Base-by-base conservation (phyloP, 2,797 vertebrate species). In the Rhinatrema bivittatum region DNA sequence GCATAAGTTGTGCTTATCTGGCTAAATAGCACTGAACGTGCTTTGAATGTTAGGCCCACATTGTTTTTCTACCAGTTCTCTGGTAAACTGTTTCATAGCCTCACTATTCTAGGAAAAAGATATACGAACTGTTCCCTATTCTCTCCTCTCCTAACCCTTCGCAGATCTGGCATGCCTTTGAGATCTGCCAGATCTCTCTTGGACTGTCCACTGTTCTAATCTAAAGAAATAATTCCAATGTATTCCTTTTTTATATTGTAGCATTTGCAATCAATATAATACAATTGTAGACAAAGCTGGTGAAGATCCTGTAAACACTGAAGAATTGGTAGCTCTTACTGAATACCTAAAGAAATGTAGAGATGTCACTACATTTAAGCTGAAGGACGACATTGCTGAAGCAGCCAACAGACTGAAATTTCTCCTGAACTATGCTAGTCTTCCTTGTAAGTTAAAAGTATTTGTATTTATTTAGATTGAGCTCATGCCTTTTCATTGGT, bases 261-360 rank as follows among this genome's bases (percentile, higher is more conserved):
- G 94, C 39, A 85, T 95, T 62, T 96, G 91, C 50, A 58, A 68
- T 20, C 82, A 79, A 20, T 96, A 87, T 45, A 68, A 55, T 38
- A 68, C 71, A 16, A 90, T 97, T 7, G 76, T 75, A 1, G 65
- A 82, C 29, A 89, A 52, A 33, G 42, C 90, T 59, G 80, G 50
- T 14, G 70, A 78, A 12, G 46, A 62, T 8, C 89, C 92, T 8
- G 26, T 55, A 49, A 90, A 42, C 47, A 90, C 89, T 2, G 72
- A 85, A 25, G 81, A 94, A 20, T 54, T 98, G 21, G 88, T 94
- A 15, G 30, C 60, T 22, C 77, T 88, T 18, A 74, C 65, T 7
- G 60, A 70, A 12, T 93, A 70, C 44, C 40, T 94, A 47, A 82
- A 69, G 59, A 78, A 74, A 50, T 82, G 82, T 58, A 82, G 67